phyloP scores from a whole-genome alignment of 1,140 invertebrate genomes.

The Cepaea nemoralis region DNA sequence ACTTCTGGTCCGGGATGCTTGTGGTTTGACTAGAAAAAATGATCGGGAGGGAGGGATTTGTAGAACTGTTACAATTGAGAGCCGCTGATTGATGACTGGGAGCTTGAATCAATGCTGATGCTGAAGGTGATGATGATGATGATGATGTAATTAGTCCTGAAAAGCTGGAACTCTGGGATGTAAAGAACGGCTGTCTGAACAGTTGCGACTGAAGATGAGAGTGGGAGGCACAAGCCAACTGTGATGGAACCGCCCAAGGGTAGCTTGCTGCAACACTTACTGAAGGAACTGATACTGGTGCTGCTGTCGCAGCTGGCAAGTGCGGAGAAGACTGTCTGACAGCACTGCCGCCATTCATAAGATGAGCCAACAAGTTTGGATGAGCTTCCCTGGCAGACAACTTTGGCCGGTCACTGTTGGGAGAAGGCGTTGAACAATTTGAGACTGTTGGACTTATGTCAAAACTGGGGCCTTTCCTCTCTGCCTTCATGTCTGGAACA shows the following conservation, averaged over 20 bases:
- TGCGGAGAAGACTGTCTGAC: not conserved
- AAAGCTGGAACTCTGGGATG: not conserved
- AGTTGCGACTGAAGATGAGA: constrained; percentile 4
- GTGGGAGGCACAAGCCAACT: not conserved
- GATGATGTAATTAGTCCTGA: not conserved
- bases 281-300: not conserved
- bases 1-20: not conserved
- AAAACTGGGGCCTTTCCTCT: not conserved
- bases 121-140: not conserved
- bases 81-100: constrained; percentile 4
- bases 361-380: constrained; percentile 65
- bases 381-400: constrained; percentile 64
- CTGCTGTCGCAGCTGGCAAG: not conserved
- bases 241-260: not conserved
- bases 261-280: not conserved
- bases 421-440: constrained; percentile 17
- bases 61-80: not conserved
- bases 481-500: constrained; percentile 1
- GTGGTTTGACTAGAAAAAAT: not conserved
- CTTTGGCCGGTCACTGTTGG: constrained; percentile 38
- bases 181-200: not conserved
- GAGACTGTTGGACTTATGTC: constrained; percentile 10
- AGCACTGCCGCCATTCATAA: constrained; percentile 44
- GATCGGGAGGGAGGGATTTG: not conserved
- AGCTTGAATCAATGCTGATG: not conserved